phyloP scores from a whole-genome alignment of 2,888 invertebrate species.

The Lasioglossum villosulum region DNA sequence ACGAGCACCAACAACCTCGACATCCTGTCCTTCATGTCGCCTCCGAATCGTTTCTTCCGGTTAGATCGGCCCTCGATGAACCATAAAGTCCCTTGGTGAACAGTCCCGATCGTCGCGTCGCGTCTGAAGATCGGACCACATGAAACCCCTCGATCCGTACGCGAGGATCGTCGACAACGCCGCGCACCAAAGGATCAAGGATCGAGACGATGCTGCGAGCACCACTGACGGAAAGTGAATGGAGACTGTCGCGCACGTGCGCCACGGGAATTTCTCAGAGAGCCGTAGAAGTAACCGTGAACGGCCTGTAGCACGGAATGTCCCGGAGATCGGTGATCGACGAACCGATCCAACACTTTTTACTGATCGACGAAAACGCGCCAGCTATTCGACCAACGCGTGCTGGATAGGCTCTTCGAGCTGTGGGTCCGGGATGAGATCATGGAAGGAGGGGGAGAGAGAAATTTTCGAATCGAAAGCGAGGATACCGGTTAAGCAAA shows the following conservation, averaged over 20 bases:
- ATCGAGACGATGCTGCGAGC: conserved; percentile 63
- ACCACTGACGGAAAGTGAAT: conserved; percentile 70
- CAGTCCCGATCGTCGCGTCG: conserved; percentile 20
- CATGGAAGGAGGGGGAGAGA: background rate
- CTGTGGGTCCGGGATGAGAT: background rate
- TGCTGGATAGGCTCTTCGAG: too few species aligned
- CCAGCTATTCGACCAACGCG: conserved; percentile 11
- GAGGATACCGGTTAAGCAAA: background rate
- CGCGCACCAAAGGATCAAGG: conserved; percentile 31
- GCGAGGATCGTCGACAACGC: conserved; percentile 11
- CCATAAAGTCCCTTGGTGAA: conserved; percentile 38
- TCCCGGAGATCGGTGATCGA: conserved; percentile 47
- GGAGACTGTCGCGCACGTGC: conserved; percentile 59
- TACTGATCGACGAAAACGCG: conserved; percentile 10
- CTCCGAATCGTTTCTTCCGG: conserved; percentile 37
- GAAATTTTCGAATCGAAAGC: background rate
- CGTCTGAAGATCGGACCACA: conserved; percentile 45
- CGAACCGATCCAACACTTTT: conserved; percentile 13
- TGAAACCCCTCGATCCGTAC: conserved; percentile 36
- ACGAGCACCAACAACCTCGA: conserved; percentile 67
- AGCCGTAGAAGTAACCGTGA: conserved; percentile 43
- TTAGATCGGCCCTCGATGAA: conserved; percentile 27
- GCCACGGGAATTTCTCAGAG: conserved; percentile 47
- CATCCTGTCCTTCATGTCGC: conserved; percentile 47
- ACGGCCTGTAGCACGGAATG: conserved; percentile 49